Conservation (phyloP, 92 coral and sea anemone genomes). For the Phymanthus crucifer region DNA sequence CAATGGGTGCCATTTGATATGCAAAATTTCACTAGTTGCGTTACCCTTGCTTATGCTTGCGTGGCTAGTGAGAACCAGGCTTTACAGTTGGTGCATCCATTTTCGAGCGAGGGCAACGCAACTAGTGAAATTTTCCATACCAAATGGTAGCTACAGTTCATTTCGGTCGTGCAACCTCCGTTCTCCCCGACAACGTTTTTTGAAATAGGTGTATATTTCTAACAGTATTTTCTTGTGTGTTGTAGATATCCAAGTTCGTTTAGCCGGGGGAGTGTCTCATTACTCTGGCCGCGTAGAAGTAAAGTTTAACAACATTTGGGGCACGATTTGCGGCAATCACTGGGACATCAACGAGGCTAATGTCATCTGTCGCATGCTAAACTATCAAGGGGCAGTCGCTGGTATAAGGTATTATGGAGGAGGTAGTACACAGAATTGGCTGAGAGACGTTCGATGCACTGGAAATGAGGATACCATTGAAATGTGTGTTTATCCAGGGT, state of each 20-base stretch:
- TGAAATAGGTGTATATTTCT: too few species aligned
- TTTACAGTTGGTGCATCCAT: too few species aligned
- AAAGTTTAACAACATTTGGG: background rate
- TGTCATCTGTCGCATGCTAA: constrained; percentile 10
- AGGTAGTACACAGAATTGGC: background rate
- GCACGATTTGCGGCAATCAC: background rate
- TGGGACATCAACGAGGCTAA: constrained; percentile 8
- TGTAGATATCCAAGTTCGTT: background rate
- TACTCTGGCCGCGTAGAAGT: constrained; percentile 11
- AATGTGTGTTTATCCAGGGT: background rate
- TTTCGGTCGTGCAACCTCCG: too few species aligned
- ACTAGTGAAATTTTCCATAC: too few species aligned
- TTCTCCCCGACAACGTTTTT: too few species aligned
- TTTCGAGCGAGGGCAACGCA: too few species aligned
- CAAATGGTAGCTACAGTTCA: too few species aligned
- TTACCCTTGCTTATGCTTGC: too few species aligned
- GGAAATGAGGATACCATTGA: background rate
- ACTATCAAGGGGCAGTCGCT: background rate
- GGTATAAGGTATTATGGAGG: background rate
- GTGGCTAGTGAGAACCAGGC: too few species aligned
- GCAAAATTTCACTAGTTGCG: too few species aligned
- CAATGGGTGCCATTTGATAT: too few species aligned
- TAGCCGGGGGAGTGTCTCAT: background rate
- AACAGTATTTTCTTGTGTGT: too few species aligned
- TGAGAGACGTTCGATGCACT: background rate